Base-by-base conservation (phyloP, 2,888 invertebrate species). In the Cyaniris semiargus region DNA sequence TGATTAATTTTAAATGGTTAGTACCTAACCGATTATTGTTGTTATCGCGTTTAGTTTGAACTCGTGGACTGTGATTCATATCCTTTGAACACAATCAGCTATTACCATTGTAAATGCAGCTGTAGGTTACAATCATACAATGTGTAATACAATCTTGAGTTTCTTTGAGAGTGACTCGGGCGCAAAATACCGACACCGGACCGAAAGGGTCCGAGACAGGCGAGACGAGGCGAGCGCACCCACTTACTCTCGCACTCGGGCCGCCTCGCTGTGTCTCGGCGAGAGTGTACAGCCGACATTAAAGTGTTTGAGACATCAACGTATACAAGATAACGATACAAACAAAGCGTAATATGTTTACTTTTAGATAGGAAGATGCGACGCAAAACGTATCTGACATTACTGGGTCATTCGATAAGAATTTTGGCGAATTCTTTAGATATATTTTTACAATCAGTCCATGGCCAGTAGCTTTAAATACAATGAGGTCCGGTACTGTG, bases 1-100 rank as follows among this genome's bases (percentile, higher is more conserved):
- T 18, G 53, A 53, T 53, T 53, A 53, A 53, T 18, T 53, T 53
- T 53, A 44, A 34, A 6, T 34, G 34, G 53, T 53, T 18, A 18
- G 3, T 1, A n/a, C n/a, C n/a, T n/a, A 60, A 60, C 60, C 4
- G 5, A 23, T 58, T 58, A 44, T 44, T 53, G 44, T 44, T 44
- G 18, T 60, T 21, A 60, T 60, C 60, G 10, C 23, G 60, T 60
- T 60, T 60, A 60, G 60, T 23, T 60, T 60, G 60, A 60, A 60
- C 60, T 60, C 21, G 60, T 60, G 60, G 23, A 60, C 23, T 60
- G 60, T 60, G 60, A 60, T 60, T 23, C 60, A 60, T 60, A 21
- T 60, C 60, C 60, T 23, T 4, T 23, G 10, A 60, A 60, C 23
- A 60, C 5, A 53, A 53, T 53, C 18, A 53, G 5, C 53, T 18